Evolutionary conservation across 2,888 invertebrate genomes (phyloP).

Genomic region (Imbricaverruca yamaguchii): DNA sequence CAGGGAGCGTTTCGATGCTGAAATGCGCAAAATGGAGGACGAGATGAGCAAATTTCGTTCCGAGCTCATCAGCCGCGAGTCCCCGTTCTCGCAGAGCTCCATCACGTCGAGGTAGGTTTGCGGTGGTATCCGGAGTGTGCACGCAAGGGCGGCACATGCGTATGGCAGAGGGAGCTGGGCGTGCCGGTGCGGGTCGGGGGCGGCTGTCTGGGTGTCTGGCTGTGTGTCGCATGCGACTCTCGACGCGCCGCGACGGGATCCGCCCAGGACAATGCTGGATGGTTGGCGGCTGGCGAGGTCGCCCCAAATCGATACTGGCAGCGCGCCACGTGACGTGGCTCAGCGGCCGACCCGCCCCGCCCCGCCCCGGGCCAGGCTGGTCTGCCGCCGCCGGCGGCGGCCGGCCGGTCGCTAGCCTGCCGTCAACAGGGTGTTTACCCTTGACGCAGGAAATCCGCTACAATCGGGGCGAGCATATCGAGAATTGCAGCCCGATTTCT

Average conservation of each 20-base stretch:
- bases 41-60: conserved; percentile 93
- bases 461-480: too few relatives aligned
- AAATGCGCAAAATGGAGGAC: conserved; percentile 98
- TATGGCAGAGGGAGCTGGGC: too few relatives aligned
- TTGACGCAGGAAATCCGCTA: too few relatives aligned
- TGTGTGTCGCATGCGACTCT: background rate
- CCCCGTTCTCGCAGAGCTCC: conserved; percentile 61
- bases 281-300: background rate
- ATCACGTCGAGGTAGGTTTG: conserved; percentile 28
- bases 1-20: conserved; percentile 87
- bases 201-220: background rate
- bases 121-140: background rate
- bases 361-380: background rate
- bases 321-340: background rate
- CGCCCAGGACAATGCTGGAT: too few relatives aligned
- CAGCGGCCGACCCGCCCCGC: background rate
- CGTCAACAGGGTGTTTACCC: too few relatives aligned
- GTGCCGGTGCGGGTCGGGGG: too few relatives aligned
- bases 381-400: too few relatives aligned
- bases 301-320: background rate
- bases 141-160: background rate
- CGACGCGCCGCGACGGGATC: too few relatives aligned
- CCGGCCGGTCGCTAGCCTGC: too few relatives aligned
- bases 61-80: conserved; percentile 85
- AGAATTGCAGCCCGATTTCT: too few relatives aligned